Evolutionary conservation across 1,140 invertebrate genomes (phyloP).

Genomic region (Scaptomyza hsui): DNA sequence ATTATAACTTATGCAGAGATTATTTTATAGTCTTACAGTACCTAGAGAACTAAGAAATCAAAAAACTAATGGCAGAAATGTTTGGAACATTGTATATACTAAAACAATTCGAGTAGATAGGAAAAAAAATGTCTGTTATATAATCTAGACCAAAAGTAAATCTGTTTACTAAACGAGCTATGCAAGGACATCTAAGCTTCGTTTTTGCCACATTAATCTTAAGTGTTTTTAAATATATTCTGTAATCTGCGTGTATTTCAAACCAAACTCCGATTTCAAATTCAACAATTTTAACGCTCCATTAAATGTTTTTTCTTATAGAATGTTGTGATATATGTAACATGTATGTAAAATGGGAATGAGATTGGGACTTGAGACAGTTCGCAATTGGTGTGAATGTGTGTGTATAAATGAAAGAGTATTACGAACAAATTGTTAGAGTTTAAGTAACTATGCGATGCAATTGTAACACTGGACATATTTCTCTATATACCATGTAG

Average conservation of each 20-base stretch:
- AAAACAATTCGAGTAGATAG: constrained; percentile 8
- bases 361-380: constrained; percentile 2
- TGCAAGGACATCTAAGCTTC: constrained; percentile 19
- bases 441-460: constrained; percentile 46
- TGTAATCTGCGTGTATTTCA: constrained; percentile 9
- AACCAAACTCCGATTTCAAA: constrained; percentile 2
- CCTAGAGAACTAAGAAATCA: too few species aligned
- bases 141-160: not conserved
- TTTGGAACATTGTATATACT: constrained; percentile 2
- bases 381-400: not conserved
- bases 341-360: constrained; percentile 9
- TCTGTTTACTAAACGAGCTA: constrained; percentile 17
- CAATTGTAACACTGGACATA: constrained; percentile 46
- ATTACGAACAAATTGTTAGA: constrained; percentile 41
- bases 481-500: constrained; percentile 33
- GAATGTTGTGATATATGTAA: constrained; percentile 48
- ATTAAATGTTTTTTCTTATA: constrained; percentile 19
- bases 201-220: constrained; percentile 13
- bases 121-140: constrained; percentile 3
- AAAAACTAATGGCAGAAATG: too few species aligned
- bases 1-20: constrained; percentile 4
- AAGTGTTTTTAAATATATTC: constrained; percentile 11
- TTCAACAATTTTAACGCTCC: constrained; percentile 6
- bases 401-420: constrained; percentile 15
- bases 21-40: too few species aligned